Evolutionary conservation across 2,113 vertebrate genomes (phyloP).

Genomic region (Zapus hudsonius): DNA sequence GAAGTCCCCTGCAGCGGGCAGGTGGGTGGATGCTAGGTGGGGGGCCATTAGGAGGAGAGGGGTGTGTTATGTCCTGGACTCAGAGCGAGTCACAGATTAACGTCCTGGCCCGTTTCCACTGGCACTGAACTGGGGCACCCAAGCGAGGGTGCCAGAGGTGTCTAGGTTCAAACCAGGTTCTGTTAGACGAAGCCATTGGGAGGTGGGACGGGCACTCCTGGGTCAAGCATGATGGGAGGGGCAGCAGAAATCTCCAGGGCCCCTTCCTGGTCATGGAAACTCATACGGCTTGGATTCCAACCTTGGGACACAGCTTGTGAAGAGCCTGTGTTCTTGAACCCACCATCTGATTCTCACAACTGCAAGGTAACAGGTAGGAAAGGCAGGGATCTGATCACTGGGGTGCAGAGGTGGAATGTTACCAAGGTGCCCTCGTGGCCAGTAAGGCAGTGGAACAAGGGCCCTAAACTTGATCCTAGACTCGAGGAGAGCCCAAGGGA

Average conservation of each 20-base stretch:
- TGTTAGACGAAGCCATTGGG: constrained; percentile 39
- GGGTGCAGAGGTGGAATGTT: neutral
- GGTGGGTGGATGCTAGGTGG: constrained; percentile 15
- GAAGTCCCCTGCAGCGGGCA: neutral
- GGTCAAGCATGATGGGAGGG: constrained; percentile 11
- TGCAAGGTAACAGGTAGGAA: neutral
- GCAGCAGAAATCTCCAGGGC: neutral
- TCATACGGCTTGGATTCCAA: constrained; percentile 10
- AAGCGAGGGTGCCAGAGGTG: constrained; percentile 47
- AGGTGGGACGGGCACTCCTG: constrained; percentile 37
- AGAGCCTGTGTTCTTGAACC: neutral
- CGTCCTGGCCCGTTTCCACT: constrained; percentile 36
- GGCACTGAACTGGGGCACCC: constrained; percentile 15
- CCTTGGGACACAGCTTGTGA: neutral
- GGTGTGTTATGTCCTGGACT: constrained; percentile 13
- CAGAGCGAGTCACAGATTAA: constrained; percentile 70
- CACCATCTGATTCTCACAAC: neutral
- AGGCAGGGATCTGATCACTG: neutral
- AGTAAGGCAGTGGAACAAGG: neutral
- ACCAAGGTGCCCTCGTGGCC: neutral
- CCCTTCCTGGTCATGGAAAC: neutral
- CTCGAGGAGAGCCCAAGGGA: neutral
- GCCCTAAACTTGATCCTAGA: neutral
- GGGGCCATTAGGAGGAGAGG: constrained; percentile 65
- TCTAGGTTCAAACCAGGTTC: constrained; percentile 56